Base-by-base conservation (phyloP, 2,113 vertebrate genomes). In the Ctenodactylus gundi region DNA sequence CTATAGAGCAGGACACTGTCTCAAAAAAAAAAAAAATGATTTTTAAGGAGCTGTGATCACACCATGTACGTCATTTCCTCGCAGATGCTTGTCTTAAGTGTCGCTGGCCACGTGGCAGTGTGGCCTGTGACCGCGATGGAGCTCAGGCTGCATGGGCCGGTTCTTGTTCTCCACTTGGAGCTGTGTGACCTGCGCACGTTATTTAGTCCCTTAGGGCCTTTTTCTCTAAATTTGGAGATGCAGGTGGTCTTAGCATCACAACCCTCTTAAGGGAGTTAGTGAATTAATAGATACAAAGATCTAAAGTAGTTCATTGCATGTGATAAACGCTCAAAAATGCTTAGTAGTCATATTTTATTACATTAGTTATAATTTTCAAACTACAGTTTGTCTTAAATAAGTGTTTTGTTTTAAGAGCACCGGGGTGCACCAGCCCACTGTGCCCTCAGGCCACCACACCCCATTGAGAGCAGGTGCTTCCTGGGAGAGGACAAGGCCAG, bases 381-480 rank as follows among this genome's bases (percentile, higher is more conserved):
- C 58, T 1, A 25, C 58, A 44, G 58, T n/a, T 86, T 90, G n/a
- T n/a, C n/a, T n/a, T n/a, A n/a, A n/a, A n/a, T n/a, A n/a, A n/a
- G n/a, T n/a, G n/a, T n/a, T n/a, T n/a, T n/a, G n/a, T n/a, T n/a
- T n/a, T n/a, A n/a, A n/a, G n/a, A 29, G 39, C 68, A 27, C 72
- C 31, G 72, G 7, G 68, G 14, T 31, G 72, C 15, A 9, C 44
- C 6, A 14, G 2, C 27, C 27, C 11, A 29, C 3, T 0, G 39
- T 29, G 3, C 25, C 41, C 27, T 9, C 44, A 44, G 0, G 44
- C 27, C n/a, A n/a, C n/a, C n/a, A n/a, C n/a, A n/a, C n/a, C n/a
- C n/a, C n/a, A n/a, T n/a, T n/a, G 49, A 97, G 97, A 3, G 99
- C 98, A 98, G 98, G 98, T 70, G 98, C 98, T 77, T 97, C 85